Base-by-base conservation (phyloP, 2,797 vertebrate species). In the Pseudochirops corinnae region DNA sequence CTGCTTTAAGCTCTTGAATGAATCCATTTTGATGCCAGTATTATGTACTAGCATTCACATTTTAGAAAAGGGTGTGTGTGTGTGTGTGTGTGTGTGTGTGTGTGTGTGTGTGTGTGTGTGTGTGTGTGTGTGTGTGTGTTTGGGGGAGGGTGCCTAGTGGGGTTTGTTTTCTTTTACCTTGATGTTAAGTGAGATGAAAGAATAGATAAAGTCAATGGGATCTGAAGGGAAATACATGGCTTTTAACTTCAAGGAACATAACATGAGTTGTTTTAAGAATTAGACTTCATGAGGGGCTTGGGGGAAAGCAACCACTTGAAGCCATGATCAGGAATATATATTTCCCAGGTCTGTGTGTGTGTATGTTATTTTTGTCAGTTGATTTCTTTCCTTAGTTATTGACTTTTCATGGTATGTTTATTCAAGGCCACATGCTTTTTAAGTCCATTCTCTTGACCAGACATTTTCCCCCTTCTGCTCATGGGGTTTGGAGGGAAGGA, bases 361-460 rank as follows among this genome's bases (percentile, higher is more conserved):
- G 50, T 97, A 60, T 96, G 91, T 97, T 94, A 53, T 96, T 53
- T 94, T 91, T 96, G 90, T 96, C 92, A 92, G 98, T 98, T 98
- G 94, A 26, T 97, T 98, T 97, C 96, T 96, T 97, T 62, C 90
- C 97, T 97, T 96, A 95, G 94, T 94, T 98, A 96, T 98, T 97
- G 95, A 96, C 96, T 98, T 92, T 98, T 98, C 82, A 93, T 96
- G 97, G 96, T 97, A 92, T 98, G 90, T 96, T 98, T 98, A 95
- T 97, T 98, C 94, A 97, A 97, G 97, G 95, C 95, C 98, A 96
- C 91, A 96, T 98, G 96, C 95, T 98, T 98, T 98, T 98, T 94
- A n/a, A n/a, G 94, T 98, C 93, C 95, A 67, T 98, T 95, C 93
- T 98, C 98, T 98, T 97, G 98, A 97, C 98, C 98, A 95, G 98